Conservation (phyloP, 2,113 vertebrate species). For the Varanus komodoensis region DNA sequence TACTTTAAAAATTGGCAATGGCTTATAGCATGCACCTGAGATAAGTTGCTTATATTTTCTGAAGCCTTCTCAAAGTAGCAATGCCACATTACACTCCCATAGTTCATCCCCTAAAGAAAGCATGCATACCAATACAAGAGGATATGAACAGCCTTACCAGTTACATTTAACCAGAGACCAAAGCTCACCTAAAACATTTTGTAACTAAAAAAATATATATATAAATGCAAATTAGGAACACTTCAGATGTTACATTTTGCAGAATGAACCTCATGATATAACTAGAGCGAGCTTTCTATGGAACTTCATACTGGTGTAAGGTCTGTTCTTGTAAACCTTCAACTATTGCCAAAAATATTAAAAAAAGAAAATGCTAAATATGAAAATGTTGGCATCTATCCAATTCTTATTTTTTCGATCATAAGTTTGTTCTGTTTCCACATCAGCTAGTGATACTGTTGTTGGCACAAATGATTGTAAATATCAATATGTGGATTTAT, state of each 20-base stretch:
- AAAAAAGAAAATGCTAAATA: constrained; percentile 28
- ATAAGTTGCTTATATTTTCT: background rate
- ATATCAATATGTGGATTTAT: no score
- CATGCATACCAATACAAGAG: background rate
- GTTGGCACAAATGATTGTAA: no score
- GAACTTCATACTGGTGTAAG: constrained; percentile 30
- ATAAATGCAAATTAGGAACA: constrained; percentile 18
- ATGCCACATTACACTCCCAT: background rate
- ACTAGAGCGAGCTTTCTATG: constrained; percentile 20
- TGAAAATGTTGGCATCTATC: constrained; percentile 29
- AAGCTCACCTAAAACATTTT: background rate
- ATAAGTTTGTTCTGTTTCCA: no score
- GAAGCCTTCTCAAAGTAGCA: background rate
- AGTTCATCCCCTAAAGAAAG: background rate
- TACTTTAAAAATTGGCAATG: background rate
- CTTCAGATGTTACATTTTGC: constrained; percentile 13
- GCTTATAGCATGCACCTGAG: background rate
- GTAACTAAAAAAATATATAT: background rate
- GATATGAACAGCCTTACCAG: background rate
- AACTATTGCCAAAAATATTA: constrained; percentile 54
- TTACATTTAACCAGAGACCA: background rate
- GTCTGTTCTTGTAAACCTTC: constrained; percentile 49
- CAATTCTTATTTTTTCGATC: constrained; percentile 32
- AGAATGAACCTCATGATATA: constrained; percentile 35
- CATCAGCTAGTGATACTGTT: no score